Evolutionary conservation across 2,888 invertebrate genomes (phyloP).

Genomic region (Autographa pulchrina): DNA sequence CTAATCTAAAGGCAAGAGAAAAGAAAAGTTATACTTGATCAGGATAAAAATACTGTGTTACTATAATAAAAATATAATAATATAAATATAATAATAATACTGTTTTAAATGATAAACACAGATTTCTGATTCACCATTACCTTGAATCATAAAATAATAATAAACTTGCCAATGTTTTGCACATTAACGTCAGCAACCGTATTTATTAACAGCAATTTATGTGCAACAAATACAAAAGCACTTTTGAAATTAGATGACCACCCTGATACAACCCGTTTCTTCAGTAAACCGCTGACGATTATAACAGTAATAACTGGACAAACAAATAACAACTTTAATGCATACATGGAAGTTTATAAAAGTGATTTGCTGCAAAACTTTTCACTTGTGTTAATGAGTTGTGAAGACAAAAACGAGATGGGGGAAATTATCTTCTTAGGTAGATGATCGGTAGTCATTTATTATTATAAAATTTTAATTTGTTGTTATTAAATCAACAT

Average conservation of each 20-base stretch:
- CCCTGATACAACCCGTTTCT: slow-evolving; percentile 38
- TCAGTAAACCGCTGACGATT: slow-evolving; percentile 34
- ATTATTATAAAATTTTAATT: too few species aligned
- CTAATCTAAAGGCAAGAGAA: not conserved
- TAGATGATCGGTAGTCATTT: too few species aligned
- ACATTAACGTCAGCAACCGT: not conserved
- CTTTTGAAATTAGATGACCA: slow-evolving; percentile 26
- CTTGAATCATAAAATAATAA: not conserved
- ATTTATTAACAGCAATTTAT: not conserved
- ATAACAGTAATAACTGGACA: slow-evolving; percentile 24
- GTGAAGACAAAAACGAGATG: not conserved
- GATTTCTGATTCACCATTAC: not conserved
- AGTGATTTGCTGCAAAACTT: not conserved
- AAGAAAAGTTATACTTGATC: not conserved
- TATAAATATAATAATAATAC: too few species aligned
- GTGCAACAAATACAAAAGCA: slow-evolving; percentile 12
- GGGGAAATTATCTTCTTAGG: too few species aligned
- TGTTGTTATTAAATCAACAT: too few species aligned
- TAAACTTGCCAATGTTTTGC: not conserved
- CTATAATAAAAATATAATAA: too few species aligned
- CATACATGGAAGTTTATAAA: not conserved
- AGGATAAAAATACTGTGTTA: not conserved
- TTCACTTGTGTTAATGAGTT: not conserved
- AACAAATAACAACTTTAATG: not conserved
- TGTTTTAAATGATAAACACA: not conserved